Conservation (phyloP, 2,888 invertebrate species). For the Cantharis nigra region DNA sequence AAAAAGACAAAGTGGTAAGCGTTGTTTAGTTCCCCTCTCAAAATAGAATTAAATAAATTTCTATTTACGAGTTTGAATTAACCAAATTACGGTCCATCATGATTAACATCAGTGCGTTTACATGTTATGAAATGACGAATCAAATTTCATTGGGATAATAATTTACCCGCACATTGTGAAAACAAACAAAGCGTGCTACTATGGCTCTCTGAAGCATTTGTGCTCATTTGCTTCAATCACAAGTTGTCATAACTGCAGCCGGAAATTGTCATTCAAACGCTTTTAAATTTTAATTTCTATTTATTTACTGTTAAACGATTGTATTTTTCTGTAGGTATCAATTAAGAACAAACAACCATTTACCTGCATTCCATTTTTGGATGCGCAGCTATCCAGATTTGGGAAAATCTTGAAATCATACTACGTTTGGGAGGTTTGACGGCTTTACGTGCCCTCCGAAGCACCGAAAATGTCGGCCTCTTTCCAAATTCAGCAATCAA, state of each 20-base stretch:
- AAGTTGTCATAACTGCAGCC: constrained; percentile 48
- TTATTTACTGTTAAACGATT: constrained; percentile 36
- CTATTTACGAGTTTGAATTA: constrained; percentile 22
- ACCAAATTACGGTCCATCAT: constrained; percentile 33
- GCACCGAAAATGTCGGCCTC: too few species aligned
- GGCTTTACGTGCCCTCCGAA: too few species aligned
- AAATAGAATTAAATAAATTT: constrained; percentile 21
- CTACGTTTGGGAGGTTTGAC: too few species aligned
- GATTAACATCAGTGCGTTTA: constrained; percentile 38
- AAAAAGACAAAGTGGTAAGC: not conserved
- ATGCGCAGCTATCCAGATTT: not conserved
- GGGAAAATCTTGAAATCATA: too few species aligned
- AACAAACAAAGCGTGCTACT: constrained; percentile 47
- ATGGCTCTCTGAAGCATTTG: constrained; percentile 39
- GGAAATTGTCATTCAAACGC: constrained; percentile 49
- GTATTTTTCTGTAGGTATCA: not conserved
- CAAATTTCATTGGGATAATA: constrained; percentile 50
- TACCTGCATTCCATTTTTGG: not conserved
- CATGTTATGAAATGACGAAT: constrained; percentile 46
- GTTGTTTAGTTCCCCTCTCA: not conserved
- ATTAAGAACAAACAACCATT: not conserved
- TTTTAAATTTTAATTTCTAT: constrained; percentile 42
- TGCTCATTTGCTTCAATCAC: constrained; percentile 50
- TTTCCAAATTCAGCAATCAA: too few species aligned
- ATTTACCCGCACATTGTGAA: constrained; percentile 50